These are phyloP conservation scores for Branchellion lobata DNA, from an alignment of 2,888 invertebrate species.

Conservation along the genomic window DNA sequence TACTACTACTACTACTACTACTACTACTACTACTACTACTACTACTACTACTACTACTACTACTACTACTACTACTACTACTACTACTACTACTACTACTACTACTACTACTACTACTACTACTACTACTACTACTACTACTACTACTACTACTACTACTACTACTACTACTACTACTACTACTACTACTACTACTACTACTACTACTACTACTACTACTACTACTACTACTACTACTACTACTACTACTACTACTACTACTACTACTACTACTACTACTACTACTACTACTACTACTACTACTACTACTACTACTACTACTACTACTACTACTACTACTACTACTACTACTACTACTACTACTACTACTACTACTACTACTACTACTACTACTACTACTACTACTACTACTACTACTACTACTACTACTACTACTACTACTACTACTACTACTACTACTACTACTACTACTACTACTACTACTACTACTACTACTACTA, in stretches of 20 bases:
- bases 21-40: slow-evolving; percentile 29
- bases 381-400: slow-evolving; percentile 29
- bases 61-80: slow-evolving; percentile 23
- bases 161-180: slow-evolving; percentile 29
- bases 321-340: slow-evolving; percentile 29
- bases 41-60: slow-evolving; percentile 27
- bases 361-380: slow-evolving; percentile 29
- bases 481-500: slow-evolving; percentile 1
- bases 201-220: slow-evolving; percentile 29
- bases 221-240: slow-evolving; percentile 20
- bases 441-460: slow-evolving; percentile 5
- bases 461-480: slow-evolving; percentile 2
- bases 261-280: slow-evolving; percentile 29
- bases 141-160: slow-evolving; percentile 29
- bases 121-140: slow-evolving; percentile 29
- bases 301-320: slow-evolving; percentile 29
- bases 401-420: slow-evolving; percentile 22
- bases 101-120: slow-evolving; percentile 29
- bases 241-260: slow-evolving; percentile 27
- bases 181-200: slow-evolving; percentile 29
- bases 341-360: slow-evolving; percentile 29
- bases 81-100: slow-evolving; percentile 27
- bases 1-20: slow-evolving; percentile 29
- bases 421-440: background rate
- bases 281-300: slow-evolving; percentile 29